Conservation (phyloP, 2,888 invertebrate genomes). For the Eledone cirrhosa region DNA sequence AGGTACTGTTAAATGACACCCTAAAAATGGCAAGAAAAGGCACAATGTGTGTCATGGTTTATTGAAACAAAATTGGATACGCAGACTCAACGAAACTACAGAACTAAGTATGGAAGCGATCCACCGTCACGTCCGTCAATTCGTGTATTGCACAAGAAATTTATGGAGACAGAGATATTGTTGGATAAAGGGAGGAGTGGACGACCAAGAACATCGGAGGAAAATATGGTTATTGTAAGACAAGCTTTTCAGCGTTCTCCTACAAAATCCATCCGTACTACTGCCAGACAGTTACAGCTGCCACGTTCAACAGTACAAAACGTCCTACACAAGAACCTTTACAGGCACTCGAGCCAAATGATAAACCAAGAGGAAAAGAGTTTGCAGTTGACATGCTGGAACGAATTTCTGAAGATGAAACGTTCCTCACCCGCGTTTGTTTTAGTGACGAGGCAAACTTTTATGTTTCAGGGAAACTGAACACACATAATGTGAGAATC, state of each 20-base stretch:
- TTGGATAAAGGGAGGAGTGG: not conserved
- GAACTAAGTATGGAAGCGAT: not conserved
- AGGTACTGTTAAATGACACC: no score
- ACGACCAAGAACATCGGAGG: conserved; percentile 7
- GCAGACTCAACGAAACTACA: no score
- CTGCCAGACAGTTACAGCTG: not conserved
- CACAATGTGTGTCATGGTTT: conserved; percentile 9
- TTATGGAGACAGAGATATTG: not conserved
- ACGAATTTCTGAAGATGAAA: conserved; percentile 11
- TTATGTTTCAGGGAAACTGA: conserved; percentile 10
- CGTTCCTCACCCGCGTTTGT: not conserved
- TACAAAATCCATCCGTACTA: not conserved
- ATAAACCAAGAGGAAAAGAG: conserved; percentile 5
- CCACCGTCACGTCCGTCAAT: not conserved
- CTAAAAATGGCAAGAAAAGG: not conserved
- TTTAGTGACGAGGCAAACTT: conserved; percentile 4
- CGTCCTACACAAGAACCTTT: not conserved
- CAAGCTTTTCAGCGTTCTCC: not conserved
- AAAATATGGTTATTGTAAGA: not conserved
- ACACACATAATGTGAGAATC: conserved; percentile 3
- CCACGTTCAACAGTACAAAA: not conserved
- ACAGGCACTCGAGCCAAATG: conserved; percentile 9
- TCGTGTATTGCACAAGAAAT: conserved; percentile 15
- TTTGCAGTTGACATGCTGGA: conserved; percentile 9
- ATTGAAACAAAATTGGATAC: conserved; percentile 18